These are phyloP conservation scores for Mythimna loreyi DNA, from an alignment of 2,888 invertebrate genomes.

Conservation along the genomic window DNA sequence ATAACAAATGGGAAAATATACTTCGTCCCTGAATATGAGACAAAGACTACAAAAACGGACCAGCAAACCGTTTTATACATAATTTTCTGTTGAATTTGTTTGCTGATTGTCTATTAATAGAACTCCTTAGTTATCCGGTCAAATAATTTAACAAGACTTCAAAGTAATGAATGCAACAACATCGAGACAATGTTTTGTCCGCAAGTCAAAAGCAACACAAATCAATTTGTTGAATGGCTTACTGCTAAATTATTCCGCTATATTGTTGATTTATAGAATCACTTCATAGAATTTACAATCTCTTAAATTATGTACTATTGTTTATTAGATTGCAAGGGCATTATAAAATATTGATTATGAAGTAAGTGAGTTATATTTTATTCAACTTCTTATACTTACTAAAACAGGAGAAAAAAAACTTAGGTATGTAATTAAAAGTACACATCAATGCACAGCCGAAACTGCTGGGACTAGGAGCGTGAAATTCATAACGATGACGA, in stretches of 20 bases:
- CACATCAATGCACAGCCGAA: too few relatives aligned
- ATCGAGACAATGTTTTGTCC: slow-evolving; percentile 55
- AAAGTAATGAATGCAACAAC: slow-evolving; percentile 40
- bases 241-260: slow-evolving; percentile 53
- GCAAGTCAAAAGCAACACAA: slow-evolving; percentile 53
- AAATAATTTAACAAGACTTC: slow-evolving; percentile 37
- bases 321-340: slow-evolving; percentile 32
- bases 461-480: too few relatives aligned
- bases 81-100: neutral
- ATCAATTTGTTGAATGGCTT: slow-evolving; percentile 57
- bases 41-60: slow-evolving; percentile 18
- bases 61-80: neutral
- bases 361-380: too few relatives aligned
- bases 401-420: too few relatives aligned
- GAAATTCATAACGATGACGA: too few relatives aligned
- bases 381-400: too few relatives aligned
- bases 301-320: slow-evolving; percentile 32
- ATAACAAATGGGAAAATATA: slow-evolving; percentile 3
- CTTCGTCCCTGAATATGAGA: slow-evolving; percentile 22
- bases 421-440: too few relatives aligned
- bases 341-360: slow-evolving; percentile 1
- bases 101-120: slow-evolving; percentile 26
- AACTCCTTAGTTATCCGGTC: slow-evolving; percentile 20
- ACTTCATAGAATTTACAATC: slow-evolving; percentile 44
- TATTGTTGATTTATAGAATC: slow-evolving; percentile 51